These are phyloP conservation scores for Cosmia pyralina DNA, from an alignment of 2,888 invertebrate species.

Conservation along the genomic window DNA sequence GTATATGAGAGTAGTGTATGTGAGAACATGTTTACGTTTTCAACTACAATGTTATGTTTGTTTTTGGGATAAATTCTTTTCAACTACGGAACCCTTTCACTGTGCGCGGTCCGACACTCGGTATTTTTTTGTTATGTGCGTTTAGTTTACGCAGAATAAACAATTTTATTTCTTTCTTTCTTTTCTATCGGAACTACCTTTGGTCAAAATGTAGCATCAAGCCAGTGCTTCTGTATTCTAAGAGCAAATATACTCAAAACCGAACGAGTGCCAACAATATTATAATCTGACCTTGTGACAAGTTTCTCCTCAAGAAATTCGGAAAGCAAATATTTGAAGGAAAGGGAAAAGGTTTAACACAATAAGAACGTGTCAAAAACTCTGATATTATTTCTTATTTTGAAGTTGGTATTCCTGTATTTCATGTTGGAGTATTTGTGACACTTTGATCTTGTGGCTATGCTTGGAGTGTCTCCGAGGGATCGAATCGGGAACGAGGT, in stretches of 20 bases:
- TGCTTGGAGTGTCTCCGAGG: neutral
- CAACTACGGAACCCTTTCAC: too few relatives aligned
- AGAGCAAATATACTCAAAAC: slow-evolving; percentile 21
- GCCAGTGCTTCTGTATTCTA: neutral
- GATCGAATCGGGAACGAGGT: neutral
- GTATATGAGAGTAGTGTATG: too few relatives aligned
- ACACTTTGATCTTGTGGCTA: slow-evolving; percentile 11
- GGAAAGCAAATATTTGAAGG: slow-evolving; percentile 42
- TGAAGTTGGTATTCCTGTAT: slow-evolving; percentile 26
- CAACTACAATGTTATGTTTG: too few relatives aligned
- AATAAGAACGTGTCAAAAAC: slow-evolving; percentile 40
- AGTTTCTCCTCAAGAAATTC: slow-evolving; percentile 27
- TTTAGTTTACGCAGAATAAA: too few relatives aligned
- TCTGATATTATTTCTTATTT: slow-evolving; percentile 33
- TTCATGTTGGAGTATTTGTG: slow-evolving; percentile 3
- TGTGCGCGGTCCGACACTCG: too few relatives aligned
- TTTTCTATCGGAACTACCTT: neutral
- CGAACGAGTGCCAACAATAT: slow-evolving; percentile 22
- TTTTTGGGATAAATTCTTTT: too few relatives aligned
- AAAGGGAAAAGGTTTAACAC: slow-evolving; percentile 33
- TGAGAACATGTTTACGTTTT: too few relatives aligned
- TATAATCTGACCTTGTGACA: slow-evolving; percentile 23
- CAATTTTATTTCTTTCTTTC: too few relatives aligned
- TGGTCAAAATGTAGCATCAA: slow-evolving; percentile 7
- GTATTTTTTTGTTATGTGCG: too few relatives aligned